Evolutionary conservation across 2,888 invertebrate genomes (phyloP).

Genomic region (Torymus tubicola): DNA sequence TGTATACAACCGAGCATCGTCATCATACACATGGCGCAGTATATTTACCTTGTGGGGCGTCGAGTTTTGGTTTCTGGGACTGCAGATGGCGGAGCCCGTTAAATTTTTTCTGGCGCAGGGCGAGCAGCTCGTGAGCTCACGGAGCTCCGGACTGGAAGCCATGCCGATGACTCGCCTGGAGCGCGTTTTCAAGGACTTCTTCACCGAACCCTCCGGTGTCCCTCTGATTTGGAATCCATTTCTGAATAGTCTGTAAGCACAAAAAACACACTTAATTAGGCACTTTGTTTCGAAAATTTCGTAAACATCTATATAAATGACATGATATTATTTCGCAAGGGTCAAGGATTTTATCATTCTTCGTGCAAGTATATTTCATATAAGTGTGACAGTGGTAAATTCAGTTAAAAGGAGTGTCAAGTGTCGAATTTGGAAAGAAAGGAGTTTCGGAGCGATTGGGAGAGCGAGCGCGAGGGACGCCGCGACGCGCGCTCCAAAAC

Average conservation of each 20-base stretch:
- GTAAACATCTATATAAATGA: too few species aligned
- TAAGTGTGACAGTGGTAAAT: not conserved
- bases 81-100: slow-evolving; percentile 65
- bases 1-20: too few species aligned
- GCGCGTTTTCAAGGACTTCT: slow-evolving; percentile 60
- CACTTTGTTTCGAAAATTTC: not conserved
- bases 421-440: too few species aligned
- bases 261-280: slow-evolving; percentile 27
- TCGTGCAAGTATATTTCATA: not conserved
- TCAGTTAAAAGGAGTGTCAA: too few species aligned
- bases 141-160: slow-evolving; percentile 66
- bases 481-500: slow-evolving; percentile 4
- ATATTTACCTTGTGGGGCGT: slow-evolving; percentile 71
- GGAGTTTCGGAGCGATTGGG: too few species aligned
- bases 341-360: too few species aligned
- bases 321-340: too few species aligned
- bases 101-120: slow-evolving; percentile 65
- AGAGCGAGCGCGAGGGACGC: not conserved
- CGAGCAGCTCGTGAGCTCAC: slow-evolving; percentile 17
- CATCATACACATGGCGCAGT: not conserved
- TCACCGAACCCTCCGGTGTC: slow-evolving; percentile 69
- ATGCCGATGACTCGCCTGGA: slow-evolving; percentile 66
- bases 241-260: slow-evolving; percentile 69
- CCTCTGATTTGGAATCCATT: slow-evolving; percentile 71
- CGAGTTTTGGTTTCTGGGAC: slow-evolving; percentile 60